These are phyloP conservation scores for Teleogryllus oceanicus DNA, from an alignment of 2,888 invertebrate genomes.

Conservation along the genomic window DNA sequence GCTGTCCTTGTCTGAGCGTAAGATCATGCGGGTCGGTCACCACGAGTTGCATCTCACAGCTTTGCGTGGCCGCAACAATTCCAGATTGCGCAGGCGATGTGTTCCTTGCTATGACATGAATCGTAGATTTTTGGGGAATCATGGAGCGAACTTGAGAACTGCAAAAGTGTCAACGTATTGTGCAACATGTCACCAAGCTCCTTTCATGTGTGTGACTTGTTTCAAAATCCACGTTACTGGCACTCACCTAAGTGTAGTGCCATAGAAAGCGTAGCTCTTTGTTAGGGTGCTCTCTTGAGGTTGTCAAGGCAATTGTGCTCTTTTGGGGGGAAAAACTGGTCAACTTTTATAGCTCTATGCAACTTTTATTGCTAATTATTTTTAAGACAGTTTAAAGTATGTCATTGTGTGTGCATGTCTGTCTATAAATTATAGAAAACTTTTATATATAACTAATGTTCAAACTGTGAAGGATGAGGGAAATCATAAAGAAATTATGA, in stretches of 20 bases:
- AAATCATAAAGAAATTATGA: too few relatives aligned
- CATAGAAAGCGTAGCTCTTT: too few relatives aligned
- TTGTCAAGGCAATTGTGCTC: background rate
- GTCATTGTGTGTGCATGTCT: background rate
- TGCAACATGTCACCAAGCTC: background rate
- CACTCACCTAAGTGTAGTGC: too few relatives aligned
- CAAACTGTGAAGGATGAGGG: too few relatives aligned
- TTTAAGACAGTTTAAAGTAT: background rate
- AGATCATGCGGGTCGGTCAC: background rate
- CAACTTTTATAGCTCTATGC: background rate
- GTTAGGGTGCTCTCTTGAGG: too few relatives aligned
- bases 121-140: background rate
- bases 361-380: background rate
- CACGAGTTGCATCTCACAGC: conserved; percentile 9
- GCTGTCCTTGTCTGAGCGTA: conserved; percentile 9
- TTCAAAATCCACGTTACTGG: background rate
- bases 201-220: conserved; percentile 2
- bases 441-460: too few relatives aligned
- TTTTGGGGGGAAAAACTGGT: background rate
- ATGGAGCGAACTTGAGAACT: background rate
- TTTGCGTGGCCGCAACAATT: background rate
- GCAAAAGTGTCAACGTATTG: background rate
- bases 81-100: background rate
- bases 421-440: too few relatives aligned
- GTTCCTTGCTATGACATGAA: conserved; percentile 11